Conservation (phyloP, 37 sponge, comb jelly and placozoan genomes). For the Bolinopsis microptera region DNA sequence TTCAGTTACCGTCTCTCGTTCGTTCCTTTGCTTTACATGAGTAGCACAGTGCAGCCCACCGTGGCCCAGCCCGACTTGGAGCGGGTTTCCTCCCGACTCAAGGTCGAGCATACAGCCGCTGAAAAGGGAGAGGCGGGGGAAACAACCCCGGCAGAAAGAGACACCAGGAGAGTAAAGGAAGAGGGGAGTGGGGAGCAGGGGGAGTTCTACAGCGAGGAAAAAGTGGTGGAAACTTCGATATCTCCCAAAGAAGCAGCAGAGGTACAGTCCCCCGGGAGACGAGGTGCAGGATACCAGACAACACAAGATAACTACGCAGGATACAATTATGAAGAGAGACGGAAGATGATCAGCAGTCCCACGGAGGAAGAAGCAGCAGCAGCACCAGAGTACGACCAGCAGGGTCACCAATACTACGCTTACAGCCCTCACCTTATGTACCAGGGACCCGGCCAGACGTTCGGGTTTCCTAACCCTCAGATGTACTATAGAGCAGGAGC, state of each 20-base stretch:
- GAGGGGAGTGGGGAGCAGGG: background rate
- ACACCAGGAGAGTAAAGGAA: background rate
- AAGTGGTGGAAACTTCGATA: background rate
- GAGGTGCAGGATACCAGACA: background rate
- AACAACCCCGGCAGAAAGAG: background rate
- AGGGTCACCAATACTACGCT: background rate
- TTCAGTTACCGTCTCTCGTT: background rate
- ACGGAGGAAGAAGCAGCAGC: background rate
- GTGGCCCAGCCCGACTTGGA: conserved; percentile 43
- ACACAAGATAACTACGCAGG: background rate
- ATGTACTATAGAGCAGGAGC: conserved; percentile 1
- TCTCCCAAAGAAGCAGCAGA: background rate
- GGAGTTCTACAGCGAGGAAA: background rate
- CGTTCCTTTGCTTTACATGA: background rate
- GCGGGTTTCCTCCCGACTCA: conserved; percentile 32
- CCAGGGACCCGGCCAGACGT: conserved; percentile 34
- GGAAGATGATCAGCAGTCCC: background rate
- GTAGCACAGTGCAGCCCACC: background rate
- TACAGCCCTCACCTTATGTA: conserved; percentile 33
- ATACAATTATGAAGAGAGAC: background rate
- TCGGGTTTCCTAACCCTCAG: background rate
- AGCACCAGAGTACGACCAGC: background rate
- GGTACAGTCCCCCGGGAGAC: background rate
- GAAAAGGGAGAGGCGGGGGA: background rate
- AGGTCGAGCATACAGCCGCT: background rate